Evolutionary conservation across 2,797 vertebrate genomes (phyloP).

Genomic region (Anguilla megastoma): DNA sequence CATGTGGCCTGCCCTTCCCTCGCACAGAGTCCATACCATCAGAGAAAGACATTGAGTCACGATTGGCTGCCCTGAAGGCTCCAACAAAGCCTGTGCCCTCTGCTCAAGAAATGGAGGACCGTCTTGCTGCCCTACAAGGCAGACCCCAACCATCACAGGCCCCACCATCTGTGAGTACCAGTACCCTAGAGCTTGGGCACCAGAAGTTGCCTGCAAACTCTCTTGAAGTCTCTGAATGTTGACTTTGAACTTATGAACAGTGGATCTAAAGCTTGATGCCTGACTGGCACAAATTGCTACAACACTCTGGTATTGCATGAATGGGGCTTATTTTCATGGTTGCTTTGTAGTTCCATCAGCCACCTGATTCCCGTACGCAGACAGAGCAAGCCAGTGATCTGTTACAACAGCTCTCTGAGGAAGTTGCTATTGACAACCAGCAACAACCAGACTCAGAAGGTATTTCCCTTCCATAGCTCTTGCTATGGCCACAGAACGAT

Average conservation of each 20-base stretch:
- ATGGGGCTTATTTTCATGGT: background rate
- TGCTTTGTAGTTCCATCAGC: slow-evolving; percentile 75
- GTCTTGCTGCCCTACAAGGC: slow-evolving; percentile 82
- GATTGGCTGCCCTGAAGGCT: slow-evolving; percentile 83
- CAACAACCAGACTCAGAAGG: slow-evolving; percentile 63
- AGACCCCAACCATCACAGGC: slow-evolving; percentile 71
- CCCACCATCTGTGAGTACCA: slow-evolving; percentile 69
- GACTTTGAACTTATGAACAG: background rate
- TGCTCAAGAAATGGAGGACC: slow-evolving; percentile 82
- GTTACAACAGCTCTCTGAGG: slow-evolving; percentile 84
- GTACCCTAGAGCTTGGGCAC: background rate
- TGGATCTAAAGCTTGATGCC: background rate
- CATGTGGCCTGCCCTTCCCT: slow-evolving; percentile 31
- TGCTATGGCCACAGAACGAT: background rate
- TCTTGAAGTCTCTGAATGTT: background rate
- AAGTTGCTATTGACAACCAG: slow-evolving; percentile 82
- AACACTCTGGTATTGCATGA: background rate
- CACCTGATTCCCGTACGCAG: slow-evolving; percentile 80
- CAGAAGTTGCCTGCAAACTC: background rate
- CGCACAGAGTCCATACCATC: slow-evolving; percentile 82
- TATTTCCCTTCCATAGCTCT: slow-evolving; percentile 39
- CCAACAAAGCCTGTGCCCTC: slow-evolving; percentile 74
- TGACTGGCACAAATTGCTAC: slow-evolving; percentile 3
- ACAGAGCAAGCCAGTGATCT: slow-evolving; percentile 84
- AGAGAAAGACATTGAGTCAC: slow-evolving; percentile 86